Conservation (phyloP, 2,797 vertebrate species). For the Eleutherodactylus coqui region DNA sequence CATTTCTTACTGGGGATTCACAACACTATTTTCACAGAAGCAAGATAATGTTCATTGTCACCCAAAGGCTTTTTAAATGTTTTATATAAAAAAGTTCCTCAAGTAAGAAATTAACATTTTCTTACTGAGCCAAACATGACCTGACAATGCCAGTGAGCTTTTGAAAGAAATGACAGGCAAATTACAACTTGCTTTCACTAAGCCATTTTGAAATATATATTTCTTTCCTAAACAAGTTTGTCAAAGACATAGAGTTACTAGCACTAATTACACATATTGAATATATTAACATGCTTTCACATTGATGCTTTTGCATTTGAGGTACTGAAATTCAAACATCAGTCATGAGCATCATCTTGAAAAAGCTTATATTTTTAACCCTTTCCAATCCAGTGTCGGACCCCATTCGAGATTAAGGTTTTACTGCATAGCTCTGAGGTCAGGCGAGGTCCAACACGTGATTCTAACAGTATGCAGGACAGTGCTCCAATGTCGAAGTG, state of each 20-base stretch:
- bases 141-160: constrained; percentile 78
- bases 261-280: constrained; percentile 30
- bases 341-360: not conserved
- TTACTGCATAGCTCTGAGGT: too few relatives aligned
- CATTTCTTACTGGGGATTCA: constrained; percentile 23
- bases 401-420: too few relatives aligned
- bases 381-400: too few relatives aligned
- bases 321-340: not conserved
- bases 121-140: constrained; percentile 74
- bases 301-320: not conserved
- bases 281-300: constrained; percentile 1
- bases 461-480: too few relatives aligned
- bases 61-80: constrained; percentile 61
- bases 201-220: constrained; percentile 60
- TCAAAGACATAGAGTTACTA: constrained; percentile 21
- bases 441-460: too few relatives aligned
- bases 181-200: constrained; percentile 65
- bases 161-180: constrained; percentile 73
- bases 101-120: constrained; percentile 71
- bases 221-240: constrained; percentile 42
- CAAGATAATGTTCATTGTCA: constrained; percentile 51
- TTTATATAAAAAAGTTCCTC: constrained; percentile 62
- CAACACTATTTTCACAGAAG: constrained; percentile 38
- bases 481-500: too few relatives aligned
- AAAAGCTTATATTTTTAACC: not conserved